Evolutionary conservation across 1,140 invertebrate genomes (phyloP).

Genomic region (Trypoxylus dichotomus): DNA sequence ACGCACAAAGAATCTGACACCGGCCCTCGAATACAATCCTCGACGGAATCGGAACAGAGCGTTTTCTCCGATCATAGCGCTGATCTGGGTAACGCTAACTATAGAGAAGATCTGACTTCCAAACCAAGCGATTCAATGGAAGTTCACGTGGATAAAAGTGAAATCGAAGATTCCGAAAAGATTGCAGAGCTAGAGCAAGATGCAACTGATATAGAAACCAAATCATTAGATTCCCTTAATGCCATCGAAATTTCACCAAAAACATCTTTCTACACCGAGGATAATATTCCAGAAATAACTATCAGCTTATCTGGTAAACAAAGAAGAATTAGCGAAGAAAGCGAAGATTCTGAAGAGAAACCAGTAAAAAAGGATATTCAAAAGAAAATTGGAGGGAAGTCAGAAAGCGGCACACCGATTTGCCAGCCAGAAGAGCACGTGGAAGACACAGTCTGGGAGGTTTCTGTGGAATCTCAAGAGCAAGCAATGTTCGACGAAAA

Average conservation of each 20-base stretch:
- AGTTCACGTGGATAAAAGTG: conserved; percentile 58
- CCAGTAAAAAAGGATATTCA: conserved; percentile 32
- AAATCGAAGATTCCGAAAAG: conserved; percentile 57
- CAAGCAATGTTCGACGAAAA: conserved; percentile 44
- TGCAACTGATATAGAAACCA: conserved; percentile 48
- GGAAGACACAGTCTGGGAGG: conserved; percentile 66
- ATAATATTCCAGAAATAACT: conserved; percentile 51
- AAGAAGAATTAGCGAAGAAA: conserved; percentile 51
- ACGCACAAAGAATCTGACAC: conserved; percentile 33
- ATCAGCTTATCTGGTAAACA: conserved; percentile 50
- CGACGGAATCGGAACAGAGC: conserved; percentile 42
- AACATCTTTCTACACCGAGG: conserved; percentile 35
- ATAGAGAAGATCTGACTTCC: conserved; percentile 41
- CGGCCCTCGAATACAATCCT: conserved; percentile 35
- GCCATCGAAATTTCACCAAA: conserved; percentile 41
- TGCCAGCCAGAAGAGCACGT: conserved; percentile 61
- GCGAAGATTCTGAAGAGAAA: conserved; percentile 43
- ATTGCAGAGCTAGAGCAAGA: conserved; percentile 52
- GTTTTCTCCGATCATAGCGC: conserved; percentile 40
- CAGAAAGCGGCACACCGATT: conserved; percentile 52
- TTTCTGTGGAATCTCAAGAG: conserved; percentile 59
- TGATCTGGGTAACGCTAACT: conserved; percentile 31
- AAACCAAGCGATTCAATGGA: conserved; percentile 55
- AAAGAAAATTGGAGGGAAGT: conserved; percentile 31
- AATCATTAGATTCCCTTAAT: conserved; percentile 40